A percentile compares a stretch with the other conserved stretches of the same genome.
These are phyloP conservation scores for Helicoverpa armigera DNA, from an alignment of 1,140 invertebrate species.

Conservation along the genomic window DNA sequence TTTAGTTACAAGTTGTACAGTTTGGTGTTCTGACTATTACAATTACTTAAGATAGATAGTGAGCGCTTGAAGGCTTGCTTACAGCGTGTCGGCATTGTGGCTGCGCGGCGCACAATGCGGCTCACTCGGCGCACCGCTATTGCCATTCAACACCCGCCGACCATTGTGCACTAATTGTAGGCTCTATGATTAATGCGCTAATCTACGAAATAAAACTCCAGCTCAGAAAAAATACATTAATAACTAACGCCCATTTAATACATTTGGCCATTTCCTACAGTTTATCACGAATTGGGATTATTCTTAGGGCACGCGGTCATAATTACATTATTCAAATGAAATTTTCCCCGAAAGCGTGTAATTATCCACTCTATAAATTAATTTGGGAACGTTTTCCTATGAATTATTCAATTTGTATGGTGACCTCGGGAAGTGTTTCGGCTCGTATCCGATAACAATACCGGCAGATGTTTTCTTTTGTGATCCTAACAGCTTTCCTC, in stretches of 20 bases:
- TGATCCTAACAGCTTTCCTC: slow-evolving; percentile 1
- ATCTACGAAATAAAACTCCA: slow-evolving; percentile 40
- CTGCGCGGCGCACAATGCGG: background rate
- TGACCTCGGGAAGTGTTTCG: background rate
- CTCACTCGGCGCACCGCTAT: background rate
- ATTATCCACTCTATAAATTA: slow-evolving; percentile 49
- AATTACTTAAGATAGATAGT: too few relatives aligned
- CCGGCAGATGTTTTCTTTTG: slow-evolving; percentile 31
- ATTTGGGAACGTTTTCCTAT: slow-evolving; percentile 40
- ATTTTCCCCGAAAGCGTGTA: slow-evolving; percentile 34
- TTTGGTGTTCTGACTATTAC: too few relatives aligned
- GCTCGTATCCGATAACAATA: slow-evolving; percentile 29
- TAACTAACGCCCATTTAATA: slow-evolving; percentile 39
- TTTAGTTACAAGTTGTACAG: too few relatives aligned
- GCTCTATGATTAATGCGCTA: slow-evolving; percentile 41
- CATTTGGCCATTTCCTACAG: slow-evolving; percentile 36
- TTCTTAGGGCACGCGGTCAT: slow-evolving; percentile 39
- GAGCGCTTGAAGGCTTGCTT: too few relatives aligned
- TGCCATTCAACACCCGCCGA: slow-evolving; percentile 35
- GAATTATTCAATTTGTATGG: slow-evolving; percentile 50
- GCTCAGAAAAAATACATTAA: slow-evolving; percentile 33
- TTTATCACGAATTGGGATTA: slow-evolving; percentile 37
- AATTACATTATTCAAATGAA: slow-evolving; percentile 47
- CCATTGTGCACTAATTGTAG: slow-evolving; percentile 40
- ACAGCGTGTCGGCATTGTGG: too few relatives aligned